Conservation (phyloP, 2,888 invertebrate species). For the Marasmarcha lunaedactyla region DNA sequence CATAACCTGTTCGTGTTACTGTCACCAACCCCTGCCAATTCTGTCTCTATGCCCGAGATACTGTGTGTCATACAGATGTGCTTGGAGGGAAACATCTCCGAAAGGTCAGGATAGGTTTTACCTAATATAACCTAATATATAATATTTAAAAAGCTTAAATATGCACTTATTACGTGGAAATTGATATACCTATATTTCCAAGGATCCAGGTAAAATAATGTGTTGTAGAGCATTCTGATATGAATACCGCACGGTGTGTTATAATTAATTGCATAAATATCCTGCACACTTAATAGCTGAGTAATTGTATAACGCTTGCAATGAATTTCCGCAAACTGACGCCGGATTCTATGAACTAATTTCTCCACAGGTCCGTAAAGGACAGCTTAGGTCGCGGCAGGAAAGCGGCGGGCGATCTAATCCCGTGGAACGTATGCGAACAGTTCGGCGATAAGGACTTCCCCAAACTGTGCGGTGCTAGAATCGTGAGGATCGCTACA, state of each 20-base stretch:
- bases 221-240: too few relatives aligned
- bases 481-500: constrained; percentile 96
- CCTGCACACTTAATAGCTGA: too few relatives aligned
- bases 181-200: too few relatives aligned
- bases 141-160: neutral
- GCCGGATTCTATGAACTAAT: too few relatives aligned
- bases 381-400: constrained; percentile 88
- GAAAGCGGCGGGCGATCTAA: constrained; percentile 94
- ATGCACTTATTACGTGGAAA: too few relatives aligned
- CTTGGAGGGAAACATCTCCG: constrained; percentile 80
- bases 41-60: constrained; percentile 86
- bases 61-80: constrained; percentile 92
- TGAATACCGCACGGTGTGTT: too few relatives aligned
- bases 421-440: constrained; percentile 98
- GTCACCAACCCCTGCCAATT: constrained; percentile 79
- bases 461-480: constrained; percentile 87
- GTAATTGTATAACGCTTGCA: too few relatives aligned
- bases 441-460: constrained; percentile 96
- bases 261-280: too few relatives aligned
- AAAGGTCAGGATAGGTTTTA: constrained; percentile 55
- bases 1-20: constrained; percentile 96
- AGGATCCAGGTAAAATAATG: too few relatives aligned
- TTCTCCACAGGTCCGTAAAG: constrained; percentile 76
- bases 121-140: too few relatives aligned
- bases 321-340: too few relatives aligned